phyloP scores from a whole-genome alignment of 2,888 invertebrate species.

The Keiferia lycopersicella region DNA sequence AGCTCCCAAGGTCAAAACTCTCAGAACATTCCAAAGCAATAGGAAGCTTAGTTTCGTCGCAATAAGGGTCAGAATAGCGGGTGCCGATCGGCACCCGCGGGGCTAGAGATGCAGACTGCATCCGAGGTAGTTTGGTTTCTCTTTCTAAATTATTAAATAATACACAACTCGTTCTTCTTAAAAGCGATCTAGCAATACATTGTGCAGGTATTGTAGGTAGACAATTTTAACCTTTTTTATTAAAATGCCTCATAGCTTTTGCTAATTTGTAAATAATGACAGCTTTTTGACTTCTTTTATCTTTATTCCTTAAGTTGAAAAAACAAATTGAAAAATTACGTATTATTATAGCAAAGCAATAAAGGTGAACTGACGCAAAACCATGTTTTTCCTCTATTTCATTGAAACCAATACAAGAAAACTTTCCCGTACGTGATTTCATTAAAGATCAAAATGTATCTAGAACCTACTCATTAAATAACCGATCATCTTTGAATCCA shows the following conservation, averaged over 20 bases:
- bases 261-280: constrained; percentile 42
- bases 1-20: too few species aligned
- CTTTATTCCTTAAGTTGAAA: too few species aligned
- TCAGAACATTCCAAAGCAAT: too few species aligned
- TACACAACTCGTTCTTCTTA: not conserved
- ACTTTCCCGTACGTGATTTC: constrained; percentile 9
- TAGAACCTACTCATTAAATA: not conserved
- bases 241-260: constrained; percentile 34
- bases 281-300: constrained; percentile 40
- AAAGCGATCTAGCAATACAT: not conserved
- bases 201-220: not conserved
- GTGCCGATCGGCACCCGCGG: too few species aligned
- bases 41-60: too few species aligned
- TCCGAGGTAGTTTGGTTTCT: not conserved
- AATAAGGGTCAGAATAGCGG: too few species aligned
- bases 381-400: not conserved
- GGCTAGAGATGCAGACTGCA: too few species aligned
- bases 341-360: too few species aligned
- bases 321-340: too few species aligned
- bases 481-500: not conserved
- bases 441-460: not conserved
- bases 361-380: not conserved
- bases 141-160: constrained; percentile 20
- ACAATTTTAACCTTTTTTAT: constrained; percentile 31
- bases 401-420: not conserved